Percentiles rank a stretch among this genome's conserved stretches.
Conservation (phyloP, 1,140 invertebrate species). For the Heterodera schachtii region DNA sequence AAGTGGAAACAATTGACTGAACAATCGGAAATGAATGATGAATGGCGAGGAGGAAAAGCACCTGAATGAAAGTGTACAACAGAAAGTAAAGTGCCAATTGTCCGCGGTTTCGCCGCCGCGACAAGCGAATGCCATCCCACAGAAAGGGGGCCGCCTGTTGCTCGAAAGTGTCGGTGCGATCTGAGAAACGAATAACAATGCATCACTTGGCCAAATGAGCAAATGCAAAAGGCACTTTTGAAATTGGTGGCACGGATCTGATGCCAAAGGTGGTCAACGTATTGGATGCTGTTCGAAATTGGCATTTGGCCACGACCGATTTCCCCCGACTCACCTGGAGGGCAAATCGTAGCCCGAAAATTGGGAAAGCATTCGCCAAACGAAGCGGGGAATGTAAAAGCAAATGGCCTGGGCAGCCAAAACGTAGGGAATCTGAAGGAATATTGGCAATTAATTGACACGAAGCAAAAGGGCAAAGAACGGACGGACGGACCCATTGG, state of each 20-base stretch:
- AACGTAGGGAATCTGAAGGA: conserved; percentile 60
- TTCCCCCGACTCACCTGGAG: conserved; percentile 13
- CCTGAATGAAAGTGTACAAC: conserved; percentile 56
- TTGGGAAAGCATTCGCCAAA: conserved; percentile 53
- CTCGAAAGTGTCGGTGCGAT: conserved; percentile 56
- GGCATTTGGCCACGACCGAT: background rate
- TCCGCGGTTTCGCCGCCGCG: conserved; percentile 50
- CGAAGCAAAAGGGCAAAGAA: background rate
- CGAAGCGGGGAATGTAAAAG: conserved; percentile 61
- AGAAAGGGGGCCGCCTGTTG: conserved; percentile 56
- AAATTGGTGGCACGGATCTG: conserved; percentile 41
- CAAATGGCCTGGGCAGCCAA: conserved; percentile 60
- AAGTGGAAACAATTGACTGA: conserved; percentile 45
- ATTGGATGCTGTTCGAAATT: conserved; percentile 22
- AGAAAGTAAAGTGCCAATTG: conserved; percentile 58
- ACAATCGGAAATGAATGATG: background rate
- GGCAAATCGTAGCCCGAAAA: conserved; percentile 63
- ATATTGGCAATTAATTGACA: background rate
- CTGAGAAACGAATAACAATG: conserved; percentile 35
- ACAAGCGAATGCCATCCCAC: conserved; percentile 62
- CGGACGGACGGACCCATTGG: conserved; percentile 56
- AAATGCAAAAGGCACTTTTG: conserved; percentile 20
- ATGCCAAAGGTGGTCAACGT: conserved; percentile 27
- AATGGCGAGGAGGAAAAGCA: background rate
- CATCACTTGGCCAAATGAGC: background rate